Conservation (phyloP, 2,888 invertebrate genomes). For the Gortyna flavago region DNA sequence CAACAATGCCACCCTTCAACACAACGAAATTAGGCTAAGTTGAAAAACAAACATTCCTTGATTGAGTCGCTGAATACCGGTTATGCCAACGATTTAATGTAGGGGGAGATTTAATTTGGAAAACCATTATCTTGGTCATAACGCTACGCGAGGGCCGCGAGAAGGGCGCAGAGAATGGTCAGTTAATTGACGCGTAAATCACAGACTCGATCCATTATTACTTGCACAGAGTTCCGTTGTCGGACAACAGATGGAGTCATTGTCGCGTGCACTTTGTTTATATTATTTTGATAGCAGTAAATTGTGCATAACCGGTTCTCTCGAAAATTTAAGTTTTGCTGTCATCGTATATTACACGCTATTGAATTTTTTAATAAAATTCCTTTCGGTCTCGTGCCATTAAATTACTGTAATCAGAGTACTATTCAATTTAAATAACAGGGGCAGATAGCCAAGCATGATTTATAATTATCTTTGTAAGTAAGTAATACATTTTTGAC, state of each 20-base stretch:
- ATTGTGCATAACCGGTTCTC: constrained; percentile 77
- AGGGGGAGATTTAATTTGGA: constrained; percentile 83
- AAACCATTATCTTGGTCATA: constrained; percentile 77
- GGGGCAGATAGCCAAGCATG: constrained; percentile 28
- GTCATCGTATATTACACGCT: constrained; percentile 76
- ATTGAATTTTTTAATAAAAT: constrained; percentile 74
- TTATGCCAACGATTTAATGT: constrained; percentile 70
- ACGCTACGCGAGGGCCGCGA: constrained; percentile 60
- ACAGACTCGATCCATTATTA: constrained; percentile 76
- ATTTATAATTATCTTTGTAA: constrained; percentile 35
- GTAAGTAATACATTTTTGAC: not conserved
- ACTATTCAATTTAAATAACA: constrained; percentile 56
- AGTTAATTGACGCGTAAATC: constrained; percentile 89
- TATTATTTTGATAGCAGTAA: constrained; percentile 71
- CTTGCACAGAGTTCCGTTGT: constrained; percentile 72
- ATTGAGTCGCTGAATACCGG: constrained; percentile 83
- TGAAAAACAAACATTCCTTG: constrained; percentile 87
- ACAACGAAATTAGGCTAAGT: constrained; percentile 80
- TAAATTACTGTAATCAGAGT: constrained; percentile 51
- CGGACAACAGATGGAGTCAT: constrained; percentile 83
- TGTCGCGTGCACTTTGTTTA: constrained; percentile 77
- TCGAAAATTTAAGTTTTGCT: constrained; percentile 67
- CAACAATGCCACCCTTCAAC: constrained; percentile 75
- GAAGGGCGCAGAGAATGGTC: constrained; percentile 83
- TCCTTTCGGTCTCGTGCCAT: constrained; percentile 77